These are phyloP conservation scores for Malurus leucopterus DNA, from an alignment of 2,797 vertebrate species.

Conservation along the genomic window DNA sequence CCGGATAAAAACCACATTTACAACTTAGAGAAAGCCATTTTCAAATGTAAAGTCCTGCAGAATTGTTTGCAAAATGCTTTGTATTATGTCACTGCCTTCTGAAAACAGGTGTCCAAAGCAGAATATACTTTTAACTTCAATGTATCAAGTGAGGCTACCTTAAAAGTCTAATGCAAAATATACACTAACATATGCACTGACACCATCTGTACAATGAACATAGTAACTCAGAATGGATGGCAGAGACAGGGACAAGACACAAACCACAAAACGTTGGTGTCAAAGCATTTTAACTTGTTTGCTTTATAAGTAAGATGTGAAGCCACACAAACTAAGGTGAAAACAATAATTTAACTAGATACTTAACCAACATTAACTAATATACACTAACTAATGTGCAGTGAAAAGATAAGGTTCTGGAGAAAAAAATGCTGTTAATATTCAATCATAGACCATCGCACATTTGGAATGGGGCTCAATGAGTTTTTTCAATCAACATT, in stretches of 20 bases:
- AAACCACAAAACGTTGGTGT: background rate
- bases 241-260: background rate
- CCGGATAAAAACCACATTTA: background rate
- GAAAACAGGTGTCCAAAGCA: background rate
- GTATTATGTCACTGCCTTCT: background rate
- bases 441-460: background rate
- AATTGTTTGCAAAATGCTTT: background rate
- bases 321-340: background rate
- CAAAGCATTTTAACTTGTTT: background rate
- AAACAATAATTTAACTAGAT: background rate
- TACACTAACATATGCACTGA: background rate
- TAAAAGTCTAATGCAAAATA: background rate
- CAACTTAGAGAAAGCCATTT: background rate
- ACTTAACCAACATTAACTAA: background rate
- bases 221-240: rapidly evolving
- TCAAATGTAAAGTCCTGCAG: background rate
- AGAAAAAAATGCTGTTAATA: background rate
- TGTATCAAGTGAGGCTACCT: background rate
- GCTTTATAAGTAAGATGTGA: background rate
- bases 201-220: background rate
- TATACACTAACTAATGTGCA: background rate
- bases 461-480: background rate
- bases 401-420: background rate
- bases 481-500: background rate
- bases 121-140: background rate